These are phyloP conservation scores for Caenorhabditis wallacei DNA, from an alignment of 2,888 invertebrate species.

Conservation along the genomic window DNA sequence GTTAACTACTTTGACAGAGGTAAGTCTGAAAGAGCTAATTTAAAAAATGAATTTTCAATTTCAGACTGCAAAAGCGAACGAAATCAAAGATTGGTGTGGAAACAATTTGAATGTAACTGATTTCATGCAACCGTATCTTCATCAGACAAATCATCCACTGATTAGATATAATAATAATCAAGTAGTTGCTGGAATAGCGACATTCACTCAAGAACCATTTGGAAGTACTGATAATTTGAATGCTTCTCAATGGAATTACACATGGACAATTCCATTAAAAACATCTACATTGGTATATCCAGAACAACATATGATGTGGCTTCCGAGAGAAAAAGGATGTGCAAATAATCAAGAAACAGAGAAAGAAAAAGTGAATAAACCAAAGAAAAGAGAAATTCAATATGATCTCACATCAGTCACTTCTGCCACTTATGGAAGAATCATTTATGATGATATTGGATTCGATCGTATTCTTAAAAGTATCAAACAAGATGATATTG, in stretches of 20 bases:
- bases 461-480: conserved; percentile 59
- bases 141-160: conserved; percentile 69
- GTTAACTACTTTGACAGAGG: conserved; percentile 89
- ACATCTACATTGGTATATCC: conserved; percentile 17
- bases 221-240: conserved; percentile 22
- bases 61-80: conserved; percentile 39
- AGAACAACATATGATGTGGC: conserved; percentile 29
- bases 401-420: conserved; percentile 47
- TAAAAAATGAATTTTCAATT: not conserved
- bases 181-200: not conserved
- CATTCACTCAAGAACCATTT: conserved; percentile 62
- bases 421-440: conserved; percentile 65
- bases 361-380: conserved; percentile 13
- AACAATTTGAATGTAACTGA: conserved; percentile 54
- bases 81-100: conserved; percentile 67
- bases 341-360: not conserved
- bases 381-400: conserved; percentile 49
- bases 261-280: conserved; percentile 61
- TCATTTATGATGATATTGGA: conserved; percentile 66
- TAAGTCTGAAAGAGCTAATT: too few relatives aligned
- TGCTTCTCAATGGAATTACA: conserved; percentile 58
- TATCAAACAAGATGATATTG: conserved; percentile 50
- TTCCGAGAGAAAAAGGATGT: conserved; percentile 35
- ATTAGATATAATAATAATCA: conserved; percentile 55
- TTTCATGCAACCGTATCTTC: conserved; percentile 68